A percentile compares a stretch with the other conserved stretches of the same genome.
Conservation (phyloP, 2,113 vertebrate genomes). For the mouse (Mus musculus) region DNA sequence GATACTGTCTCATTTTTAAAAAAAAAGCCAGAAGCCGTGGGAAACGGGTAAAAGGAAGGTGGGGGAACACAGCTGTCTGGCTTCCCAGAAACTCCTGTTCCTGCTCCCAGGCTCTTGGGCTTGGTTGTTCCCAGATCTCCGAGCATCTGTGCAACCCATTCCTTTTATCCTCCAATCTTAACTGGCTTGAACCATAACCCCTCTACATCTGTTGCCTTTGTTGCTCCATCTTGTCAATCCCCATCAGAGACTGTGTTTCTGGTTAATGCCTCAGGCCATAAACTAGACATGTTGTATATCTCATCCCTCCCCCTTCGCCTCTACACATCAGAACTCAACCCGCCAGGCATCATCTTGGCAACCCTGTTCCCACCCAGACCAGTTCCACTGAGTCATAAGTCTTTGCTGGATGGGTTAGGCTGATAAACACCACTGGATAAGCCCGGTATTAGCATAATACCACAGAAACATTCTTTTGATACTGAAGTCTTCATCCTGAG, state of each 20-base stretch:
- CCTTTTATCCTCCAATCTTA: neutral
- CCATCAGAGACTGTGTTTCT: neutral
- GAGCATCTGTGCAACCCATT: neutral
- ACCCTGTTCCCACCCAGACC: neutral
- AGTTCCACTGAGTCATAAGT: neutral
- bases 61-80: neutral
- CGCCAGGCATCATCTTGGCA: neutral
- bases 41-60: neutral
- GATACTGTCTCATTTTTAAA: no score
- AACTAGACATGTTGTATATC: neutral
- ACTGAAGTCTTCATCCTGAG: conserved; percentile 19
- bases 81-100: neutral
- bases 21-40: neutral
- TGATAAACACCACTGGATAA: neutral
- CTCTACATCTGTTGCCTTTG: neutral
- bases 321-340: neutral
- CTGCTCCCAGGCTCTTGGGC: neutral
- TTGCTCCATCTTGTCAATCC: no score
- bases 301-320: neutral
- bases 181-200: neutral
- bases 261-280: neutral
- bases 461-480: neutral
- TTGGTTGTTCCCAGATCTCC: neutral
- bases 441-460: neutral
- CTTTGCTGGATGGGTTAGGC: neutral